A percentile compares a stretch with the other conserved stretches of the same genome.
phyloP scores from a whole-genome alignment of 2,113 vertebrate genomes.

The Diadophis punctatus region DNA sequence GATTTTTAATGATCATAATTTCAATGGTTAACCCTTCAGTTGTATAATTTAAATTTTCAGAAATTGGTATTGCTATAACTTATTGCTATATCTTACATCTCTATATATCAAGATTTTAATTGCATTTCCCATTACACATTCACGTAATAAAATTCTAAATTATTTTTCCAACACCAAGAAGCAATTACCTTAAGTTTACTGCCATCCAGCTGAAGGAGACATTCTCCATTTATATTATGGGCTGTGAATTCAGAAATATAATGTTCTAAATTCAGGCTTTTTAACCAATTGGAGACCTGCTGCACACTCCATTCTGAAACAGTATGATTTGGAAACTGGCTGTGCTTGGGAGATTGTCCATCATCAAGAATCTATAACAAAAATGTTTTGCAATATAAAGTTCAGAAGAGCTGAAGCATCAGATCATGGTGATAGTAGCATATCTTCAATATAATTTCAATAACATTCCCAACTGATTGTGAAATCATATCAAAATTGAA shows the following conservation, averaged over 20 bases:
- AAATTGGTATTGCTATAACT: background rate
- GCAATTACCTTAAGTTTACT: conserved; percentile 85
- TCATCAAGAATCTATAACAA: conserved; percentile 85
- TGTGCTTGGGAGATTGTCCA: conserved; percentile 79
- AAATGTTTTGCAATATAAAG: conserved; percentile 34
- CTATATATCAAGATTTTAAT: background rate
- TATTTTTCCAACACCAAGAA: background rate
- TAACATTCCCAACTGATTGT: background rate
- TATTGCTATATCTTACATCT: background rate
- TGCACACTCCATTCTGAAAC: conserved; percentile 89
- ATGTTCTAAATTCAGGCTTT: conserved; percentile 86
- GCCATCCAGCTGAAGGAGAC: conserved; percentile 87
- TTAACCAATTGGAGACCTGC: conserved; percentile 90
- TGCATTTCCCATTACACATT: conserved; percentile 6
- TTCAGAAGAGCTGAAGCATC: conserved; percentile 1
- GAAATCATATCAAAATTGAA: background rate
- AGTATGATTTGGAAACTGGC: conserved; percentile 76
- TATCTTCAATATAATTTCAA: background rate
- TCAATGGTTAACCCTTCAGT: background rate
- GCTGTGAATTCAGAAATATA: conserved; percentile 89
- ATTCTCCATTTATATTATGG: conserved; percentile 86
- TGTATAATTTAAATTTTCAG: background rate
- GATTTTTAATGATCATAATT: conserved; percentile 4
- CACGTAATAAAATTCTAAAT: background rate
- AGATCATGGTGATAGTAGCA: background rate